Base-by-base conservation (phyloP, 2,888 invertebrate species). In the Brenthis ino region DNA sequence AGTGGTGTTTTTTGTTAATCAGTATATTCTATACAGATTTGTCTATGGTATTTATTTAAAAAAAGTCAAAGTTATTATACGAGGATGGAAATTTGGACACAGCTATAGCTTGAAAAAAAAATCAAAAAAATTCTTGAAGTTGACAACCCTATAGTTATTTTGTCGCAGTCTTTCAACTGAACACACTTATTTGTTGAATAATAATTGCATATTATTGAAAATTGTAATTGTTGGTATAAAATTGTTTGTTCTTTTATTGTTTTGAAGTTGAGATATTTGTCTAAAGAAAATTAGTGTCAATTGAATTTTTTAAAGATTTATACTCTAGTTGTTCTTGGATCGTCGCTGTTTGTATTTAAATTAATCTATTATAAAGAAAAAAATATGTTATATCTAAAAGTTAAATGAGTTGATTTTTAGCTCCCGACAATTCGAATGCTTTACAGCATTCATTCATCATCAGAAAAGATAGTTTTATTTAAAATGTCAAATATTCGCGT, bases 211-310 rank as follows among this genome's bases (percentile, higher is more conserved):
- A 54, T 51, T 16, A 37, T 51, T 53, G 63, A 37, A 51, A 53
- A 63, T 63, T 53, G 20, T 20, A 51, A 60, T 60, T 60, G 50
- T 60, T 60, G 60, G 50, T 60, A 20, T 50, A 16, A 60, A 60
- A 50, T 48, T 60, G 57, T 48, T 60, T 50, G 11, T 37, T 57
- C 43, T 57, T 11, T 28, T 28, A 56, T n/a, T n/a, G 14, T 58
- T 51, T 63, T 24, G 24, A 43, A 67, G 51, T 50, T 63, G 57
- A 57, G 37, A 58, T 54, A 16, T 58, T 68, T 53, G 37, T 54
- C 48, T 13, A 57, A 68, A 68, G 43, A 50, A 50, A 60, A 50
- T 60, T 60, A 60, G 33, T 50, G 60, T 60, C 60, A 60, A 60
- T 60, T 60, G 58, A 28, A 28, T 48, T 60, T 60, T 48, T 28